Evolutionary conservation across 2,888 invertebrate genomes (phyloP).

Genomic region (Papilio demoleus): DNA sequence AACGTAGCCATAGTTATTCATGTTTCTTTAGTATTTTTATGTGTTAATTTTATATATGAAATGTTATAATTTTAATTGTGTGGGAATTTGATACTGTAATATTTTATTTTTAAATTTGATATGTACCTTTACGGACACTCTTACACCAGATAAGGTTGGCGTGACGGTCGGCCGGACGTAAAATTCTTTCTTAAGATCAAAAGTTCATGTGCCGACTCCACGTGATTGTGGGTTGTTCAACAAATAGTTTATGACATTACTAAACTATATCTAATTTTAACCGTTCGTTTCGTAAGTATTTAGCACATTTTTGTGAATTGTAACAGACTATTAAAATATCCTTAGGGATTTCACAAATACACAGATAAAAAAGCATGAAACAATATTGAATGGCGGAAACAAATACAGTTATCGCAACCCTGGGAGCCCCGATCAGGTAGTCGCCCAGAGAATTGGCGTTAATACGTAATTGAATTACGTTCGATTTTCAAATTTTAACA

Average conservation of each 20-base stretch:
- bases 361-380: conserved; percentile 30
- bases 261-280: neutral
- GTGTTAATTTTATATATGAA: neutral
- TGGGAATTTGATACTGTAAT: conserved; percentile 2
- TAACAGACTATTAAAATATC: conserved; percentile 18
- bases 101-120: conserved; percentile 7
- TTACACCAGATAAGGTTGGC: no score
- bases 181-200: no score
- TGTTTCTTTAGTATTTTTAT: neutral
- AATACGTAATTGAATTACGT: conserved; percentile 15
- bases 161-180: no score
- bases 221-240: no score
- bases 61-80: neutral
- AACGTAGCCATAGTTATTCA: no score
- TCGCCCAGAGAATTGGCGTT: conserved; percentile 15
- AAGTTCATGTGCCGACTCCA: no score
- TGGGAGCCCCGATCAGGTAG: conserved; percentile 30
- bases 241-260: no score
- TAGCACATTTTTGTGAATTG: conserved; percentile 13
- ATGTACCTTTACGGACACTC: no score
- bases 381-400: conserved; percentile 33
- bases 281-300: neutral
- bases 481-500: neutral
- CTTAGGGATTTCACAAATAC: conserved; percentile 21
- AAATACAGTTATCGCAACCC: conserved; percentile 31